Base-by-base conservation (phyloP, 1,140 invertebrate genomes). In the Euschistus heros region DNA sequence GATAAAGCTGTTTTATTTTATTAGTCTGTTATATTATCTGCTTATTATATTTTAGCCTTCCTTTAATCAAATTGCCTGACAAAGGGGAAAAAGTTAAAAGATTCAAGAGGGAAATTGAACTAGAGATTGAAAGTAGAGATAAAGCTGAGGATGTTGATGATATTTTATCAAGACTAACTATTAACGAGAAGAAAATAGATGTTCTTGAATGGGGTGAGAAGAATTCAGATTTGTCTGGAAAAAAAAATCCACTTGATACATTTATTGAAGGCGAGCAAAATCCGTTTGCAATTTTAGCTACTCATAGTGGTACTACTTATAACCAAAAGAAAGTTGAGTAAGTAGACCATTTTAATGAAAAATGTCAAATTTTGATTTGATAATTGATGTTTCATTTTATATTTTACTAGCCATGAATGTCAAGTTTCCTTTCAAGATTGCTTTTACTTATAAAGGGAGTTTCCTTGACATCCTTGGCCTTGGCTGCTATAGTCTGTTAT, bases 131-230 rank as follows among this genome's bases (percentile, higher is more conserved):
- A 46, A 70, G 73, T 27, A 80, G 79, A 52, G 73, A 83, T 70
- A 76, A 84, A 69, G 72, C 85, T 26, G 80, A 86, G 18, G 72
- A 80, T 67, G 75, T 83, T 26, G 80, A 81, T 55, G 72, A 75
- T 59, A 73, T 86, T 30, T 72, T 88, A 0, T 80, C 81, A 20
- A 76, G 77, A 62, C 73, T 87, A 42, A 84, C 83, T 66, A 78
- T 87, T 63, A 79, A 75, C 52, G 81, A 81, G 26, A 80, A 81
- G 71, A 72, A 76, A 27, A 76, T 76, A 33, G 81, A 80, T 71
- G 77, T 82, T 71, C 71, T 88, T 7, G 86, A 87, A 77, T 87
- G 86, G 86, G 79, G 80, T 66, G 81, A 82, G 37, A 79, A 78
- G 71, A 42, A 61, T 27, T 72, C 71, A 63, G 68, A 74, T 57